phyloP scores from a whole-genome alignment of 2,113 vertebrate species.

The Phaethornis superciliosus region DNA sequence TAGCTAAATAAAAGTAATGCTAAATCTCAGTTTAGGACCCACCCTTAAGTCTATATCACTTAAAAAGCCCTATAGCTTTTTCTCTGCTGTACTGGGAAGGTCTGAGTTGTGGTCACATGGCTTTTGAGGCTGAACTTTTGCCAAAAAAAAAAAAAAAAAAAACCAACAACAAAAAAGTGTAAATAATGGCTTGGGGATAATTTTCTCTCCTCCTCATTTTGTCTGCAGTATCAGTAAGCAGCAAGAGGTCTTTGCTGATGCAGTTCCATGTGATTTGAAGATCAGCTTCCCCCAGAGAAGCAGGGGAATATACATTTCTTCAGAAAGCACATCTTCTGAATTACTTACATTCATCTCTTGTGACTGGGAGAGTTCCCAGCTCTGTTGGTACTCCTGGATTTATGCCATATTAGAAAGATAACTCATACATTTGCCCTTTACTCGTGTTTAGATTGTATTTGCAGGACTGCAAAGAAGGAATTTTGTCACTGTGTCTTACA shows the following conservation, averaged over 20 bases:
- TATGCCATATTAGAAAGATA: background rate
- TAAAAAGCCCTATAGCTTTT: background rate
- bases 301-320: background rate
- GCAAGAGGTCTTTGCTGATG: background rate
- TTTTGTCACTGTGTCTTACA: rapidly evolving
- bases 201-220: background rate
- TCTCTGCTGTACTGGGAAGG: background rate
- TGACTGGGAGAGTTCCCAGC: background rate
- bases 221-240: background rate
- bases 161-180: too few species aligned
- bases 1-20: background rate
- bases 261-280: background rate
- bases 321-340: background rate
- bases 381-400: background rate
- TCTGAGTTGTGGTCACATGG: background rate
- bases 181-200: background rate
- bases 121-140: background rate
- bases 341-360: background rate
- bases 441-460: background rate
- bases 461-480: background rate
- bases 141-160: too few species aligned
- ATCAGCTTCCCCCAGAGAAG: background rate
- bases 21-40: background rate
- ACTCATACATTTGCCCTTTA: background rate
- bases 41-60: background rate